These are phyloP conservation scores for Euplagia quadripunctaria DNA, from an alignment of 2,888 invertebrate genomes.

Conservation along the genomic window DNA sequence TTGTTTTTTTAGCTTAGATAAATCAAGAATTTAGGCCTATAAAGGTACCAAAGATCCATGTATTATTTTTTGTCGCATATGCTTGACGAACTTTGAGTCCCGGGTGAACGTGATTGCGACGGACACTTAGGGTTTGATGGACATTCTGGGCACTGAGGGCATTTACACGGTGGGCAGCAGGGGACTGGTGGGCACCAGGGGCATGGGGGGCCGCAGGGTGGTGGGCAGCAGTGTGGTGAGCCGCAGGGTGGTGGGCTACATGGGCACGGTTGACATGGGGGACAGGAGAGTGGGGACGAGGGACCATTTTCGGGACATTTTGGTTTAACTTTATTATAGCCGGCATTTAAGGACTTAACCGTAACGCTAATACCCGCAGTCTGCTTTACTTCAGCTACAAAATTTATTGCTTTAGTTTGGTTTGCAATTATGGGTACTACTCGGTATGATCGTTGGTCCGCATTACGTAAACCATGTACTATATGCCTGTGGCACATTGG, in stretches of 20 bases:
- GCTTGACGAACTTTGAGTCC: background rate
- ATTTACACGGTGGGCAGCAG: background rate
- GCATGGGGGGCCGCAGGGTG: background rate
- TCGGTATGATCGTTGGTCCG: conserved; percentile 12
- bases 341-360: background rate
- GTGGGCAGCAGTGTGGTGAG: background rate
- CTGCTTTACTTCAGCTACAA: conserved; percentile 1
- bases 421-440: background rate
- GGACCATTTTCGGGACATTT: conserved; percentile 10
- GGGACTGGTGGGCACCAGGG: background rate
- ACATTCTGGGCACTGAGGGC: background rate
- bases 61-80: background rate
- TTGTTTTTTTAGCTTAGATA: background rate
- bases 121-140: too few relatives aligned
- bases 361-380: background rate
- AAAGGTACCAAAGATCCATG: background rate
- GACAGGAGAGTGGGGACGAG: background rate
- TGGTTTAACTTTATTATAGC: conserved; percentile 18
- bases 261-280: background rate
- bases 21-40: background rate
- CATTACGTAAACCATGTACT: conserved; percentile 10
- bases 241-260: background rate
- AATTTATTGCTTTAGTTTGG: conserved; percentile 5
- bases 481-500: conserved; percentile 17
- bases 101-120: background rate